Evolutionary conservation across 2,888 invertebrate species (phyloP), one percentile per base, ranked within the genome.

Genomic region (Dryococelus australis): DNA sequence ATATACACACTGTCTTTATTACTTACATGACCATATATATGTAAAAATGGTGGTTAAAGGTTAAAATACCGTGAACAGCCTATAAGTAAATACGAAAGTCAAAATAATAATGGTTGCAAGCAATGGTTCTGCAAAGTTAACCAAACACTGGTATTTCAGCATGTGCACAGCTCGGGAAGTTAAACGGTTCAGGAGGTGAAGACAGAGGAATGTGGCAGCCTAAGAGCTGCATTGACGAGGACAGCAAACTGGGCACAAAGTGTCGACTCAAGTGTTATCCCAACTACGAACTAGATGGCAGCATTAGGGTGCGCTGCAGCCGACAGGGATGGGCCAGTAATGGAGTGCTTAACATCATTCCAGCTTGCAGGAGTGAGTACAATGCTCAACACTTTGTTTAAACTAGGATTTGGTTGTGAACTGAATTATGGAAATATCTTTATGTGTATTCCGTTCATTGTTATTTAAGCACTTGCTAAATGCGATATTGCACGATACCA

Each of bases 281-380:
- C 12, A 20, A n/a, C 65, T 65, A 65, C n/a, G 65, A 24, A 20
- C 65, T 65, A 6, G 65, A 65, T 6, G 65, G 65, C 65, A 65
- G 65, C 65, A 24, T 65, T 2, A 65, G 65, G n/a, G 65, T 65
- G 24, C 65, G 65, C 3, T 65, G 65, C 65, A 65, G 12, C 8
- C 65, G 65, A n/a, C 65, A n/a, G 65, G 65, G 65, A 10, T 65
- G 65, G 65, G 65, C 65, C 65, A 65, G 65, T n/a, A 65, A n/a
- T n/a, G 65, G 65, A 0, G 65, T 65, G 24, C 65, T 65, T 0
- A n/a, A 65, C 65, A n/a, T 24, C 65, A 65, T 65, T 20, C 65
- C 65, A n/a, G 65, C 65, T 24, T 65, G 65, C n/a, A 65, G 65
- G n/a, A 65, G 65, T 65, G n/a, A 65, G 65, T 65, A n/a, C n/a